These are phyloP conservation scores for Ormia ochracea DNA, from an alignment of 2,888 invertebrate genomes.

Conservation along the genomic window DNA sequence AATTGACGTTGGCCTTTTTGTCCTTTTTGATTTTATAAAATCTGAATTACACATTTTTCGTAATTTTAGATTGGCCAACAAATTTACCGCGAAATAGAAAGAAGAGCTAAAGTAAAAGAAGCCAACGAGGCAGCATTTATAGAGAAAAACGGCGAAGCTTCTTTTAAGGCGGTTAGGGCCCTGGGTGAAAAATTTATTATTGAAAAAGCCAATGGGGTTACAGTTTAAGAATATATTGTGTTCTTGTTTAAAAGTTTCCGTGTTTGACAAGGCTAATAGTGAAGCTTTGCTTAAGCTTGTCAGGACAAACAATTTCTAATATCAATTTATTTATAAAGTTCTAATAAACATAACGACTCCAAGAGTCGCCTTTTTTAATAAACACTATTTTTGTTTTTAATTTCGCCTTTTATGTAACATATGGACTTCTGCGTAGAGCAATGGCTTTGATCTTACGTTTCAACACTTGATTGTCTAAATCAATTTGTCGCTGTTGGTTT, in stretches of 20 bases:
- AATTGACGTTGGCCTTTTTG: neutral
- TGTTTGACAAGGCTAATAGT: neutral
- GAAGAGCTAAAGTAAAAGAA: constrained; percentile 67
- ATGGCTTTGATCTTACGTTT: constrained; percentile 75
- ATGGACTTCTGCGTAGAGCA: constrained; percentile 53
- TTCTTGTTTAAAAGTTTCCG: neutral
- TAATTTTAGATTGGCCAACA: constrained; percentile 74
- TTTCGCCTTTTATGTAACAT: constrained; percentile 25
- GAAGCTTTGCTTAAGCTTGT: neutral
- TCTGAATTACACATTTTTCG: neutral
- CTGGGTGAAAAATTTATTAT: constrained; percentile 71
- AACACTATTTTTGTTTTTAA: neutral
- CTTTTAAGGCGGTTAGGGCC: constrained; percentile 71
- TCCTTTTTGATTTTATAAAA: neutral
- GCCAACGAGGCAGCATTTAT: constrained; percentile 69
- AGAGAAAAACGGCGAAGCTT: constrained; percentile 71
- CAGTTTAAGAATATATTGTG: constrained; percentile 15
- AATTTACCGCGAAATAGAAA: constrained; percentile 72
- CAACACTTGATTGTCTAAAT: constrained; percentile 80
- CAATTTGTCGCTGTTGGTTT: constrained; percentile 79
- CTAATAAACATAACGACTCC: constrained; percentile 30
- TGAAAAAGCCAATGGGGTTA: constrained; percentile 10
- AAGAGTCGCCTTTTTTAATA: constrained; percentile 4
- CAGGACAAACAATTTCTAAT: neutral
- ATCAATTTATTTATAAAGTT: constrained; percentile 20